Evolutionary conservation across 2,888 invertebrate species (phyloP).

Genomic region (Orthosia gracilis): DNA sequence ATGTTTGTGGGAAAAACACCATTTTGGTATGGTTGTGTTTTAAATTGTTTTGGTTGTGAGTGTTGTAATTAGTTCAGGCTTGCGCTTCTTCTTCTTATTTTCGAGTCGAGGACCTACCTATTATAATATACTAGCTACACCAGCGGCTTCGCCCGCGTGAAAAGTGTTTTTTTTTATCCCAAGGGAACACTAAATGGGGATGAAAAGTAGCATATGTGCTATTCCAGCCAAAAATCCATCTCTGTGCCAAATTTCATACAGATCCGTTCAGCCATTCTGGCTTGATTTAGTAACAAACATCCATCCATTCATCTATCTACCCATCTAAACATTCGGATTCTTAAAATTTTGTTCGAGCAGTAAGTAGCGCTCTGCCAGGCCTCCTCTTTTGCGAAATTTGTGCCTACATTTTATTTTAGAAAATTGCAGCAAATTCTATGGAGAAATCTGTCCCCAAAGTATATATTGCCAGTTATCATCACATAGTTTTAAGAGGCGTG

Average conservation of each 20-base stretch:
- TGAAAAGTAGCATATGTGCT: no score
- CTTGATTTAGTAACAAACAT: no score
- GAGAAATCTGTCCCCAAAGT: neutral
- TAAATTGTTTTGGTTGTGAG: slow-evolving; percentile 7
- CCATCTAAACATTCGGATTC: no score
- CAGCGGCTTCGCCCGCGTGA: no score
- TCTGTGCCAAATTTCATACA: no score
- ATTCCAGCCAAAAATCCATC: no score
- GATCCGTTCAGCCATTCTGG: no score
- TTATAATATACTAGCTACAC: no score
- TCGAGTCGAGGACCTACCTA: neutral
- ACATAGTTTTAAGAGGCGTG: neutral
- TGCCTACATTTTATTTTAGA: neutral
- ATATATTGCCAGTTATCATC: neutral
- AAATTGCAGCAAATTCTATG: neutral
- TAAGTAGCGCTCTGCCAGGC: neutral
- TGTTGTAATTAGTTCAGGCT: neutral
- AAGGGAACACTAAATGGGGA: no score
- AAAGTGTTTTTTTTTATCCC: no score
- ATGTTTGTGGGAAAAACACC: slow-evolving; percentile 30
- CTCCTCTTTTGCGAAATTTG: neutral
- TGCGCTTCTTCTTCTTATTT: neutral
- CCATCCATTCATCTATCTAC: no score
- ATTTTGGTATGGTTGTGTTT: slow-evolving; percentile 5
- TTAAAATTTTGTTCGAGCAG: neutral